Conservation (phyloP, 2,888 invertebrate species). For the Machimus rusticus region DNA sequence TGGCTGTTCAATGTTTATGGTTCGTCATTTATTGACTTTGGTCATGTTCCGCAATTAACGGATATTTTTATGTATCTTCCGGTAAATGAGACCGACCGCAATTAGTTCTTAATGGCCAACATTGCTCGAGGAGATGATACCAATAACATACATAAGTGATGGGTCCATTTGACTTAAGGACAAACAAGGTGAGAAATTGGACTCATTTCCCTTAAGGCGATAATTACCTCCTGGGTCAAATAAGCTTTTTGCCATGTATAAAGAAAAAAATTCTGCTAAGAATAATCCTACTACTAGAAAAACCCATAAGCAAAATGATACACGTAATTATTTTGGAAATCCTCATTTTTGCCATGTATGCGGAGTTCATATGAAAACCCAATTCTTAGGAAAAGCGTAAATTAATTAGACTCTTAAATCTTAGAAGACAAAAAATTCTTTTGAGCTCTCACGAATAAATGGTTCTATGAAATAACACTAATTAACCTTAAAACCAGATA, state of each 20-base stretch:
- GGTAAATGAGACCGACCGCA: neutral
- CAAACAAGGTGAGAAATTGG: neutral
- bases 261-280: neutral
- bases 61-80: neutral
- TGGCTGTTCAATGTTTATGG: neutral
- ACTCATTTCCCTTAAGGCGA: neutral
- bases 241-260: neutral
- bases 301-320: neutral
- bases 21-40: neutral
- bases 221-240: neutral
- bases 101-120: neutral
- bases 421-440: too few species aligned
- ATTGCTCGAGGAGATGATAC: neutral
- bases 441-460: neutral
- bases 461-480: neutral
- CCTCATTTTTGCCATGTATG: neutral
- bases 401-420: neutral
- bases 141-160: neutral
- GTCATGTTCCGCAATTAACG: neutral
- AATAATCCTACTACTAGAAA: neutral
- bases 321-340: neutral
- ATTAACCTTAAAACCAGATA: neutral
- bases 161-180: neutral
- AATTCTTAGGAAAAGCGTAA: neutral
- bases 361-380: neutral